Evolutionary conservation across 2,113 vertebrate species (phyloP).

Genomic region (Nibea coibor): DNA sequence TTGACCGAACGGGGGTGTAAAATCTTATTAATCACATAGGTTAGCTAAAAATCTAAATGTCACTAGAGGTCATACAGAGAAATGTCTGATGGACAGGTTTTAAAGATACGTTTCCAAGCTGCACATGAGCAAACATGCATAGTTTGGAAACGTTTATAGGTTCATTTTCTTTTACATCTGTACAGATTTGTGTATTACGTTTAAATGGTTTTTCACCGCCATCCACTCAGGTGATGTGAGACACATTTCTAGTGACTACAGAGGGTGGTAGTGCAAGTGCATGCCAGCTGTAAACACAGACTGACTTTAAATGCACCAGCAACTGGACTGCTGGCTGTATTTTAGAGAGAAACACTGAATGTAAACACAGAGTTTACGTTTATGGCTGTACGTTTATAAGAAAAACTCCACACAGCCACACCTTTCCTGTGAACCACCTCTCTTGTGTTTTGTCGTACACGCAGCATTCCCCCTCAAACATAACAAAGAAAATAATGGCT

Average conservation of each 20-base stretch:
- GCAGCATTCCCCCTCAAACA: slow-evolving; percentile 9
- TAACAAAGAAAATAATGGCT: slow-evolving; percentile 23
- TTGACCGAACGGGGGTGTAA: not conserved
- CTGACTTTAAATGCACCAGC: not conserved
- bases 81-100: not conserved
- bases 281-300: not conserved
- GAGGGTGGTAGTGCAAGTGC: not conserved
- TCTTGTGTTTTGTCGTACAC: not conserved
- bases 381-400: not conserved
- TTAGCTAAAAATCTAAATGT: not conserved
- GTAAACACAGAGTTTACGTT: not conserved
- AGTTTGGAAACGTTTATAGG: not conserved
- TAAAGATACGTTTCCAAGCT: not conserved
- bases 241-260: not conserved
- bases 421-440: not conserved
- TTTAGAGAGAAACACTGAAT: slow-evolving; percentile 6
- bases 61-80: not conserved
- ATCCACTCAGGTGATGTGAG: not conserved
- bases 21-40: no score
- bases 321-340: not conserved
- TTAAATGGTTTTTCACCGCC: not conserved
- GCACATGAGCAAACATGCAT: not conserved
- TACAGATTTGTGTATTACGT: not conserved
- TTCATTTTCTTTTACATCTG: not conserved
- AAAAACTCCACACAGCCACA: not conserved